Evolutionary conservation across 2,113 vertebrate species (phyloP), one percentile per base, ranked within the genome.

Genomic region (Clinocottus analis): DNA sequence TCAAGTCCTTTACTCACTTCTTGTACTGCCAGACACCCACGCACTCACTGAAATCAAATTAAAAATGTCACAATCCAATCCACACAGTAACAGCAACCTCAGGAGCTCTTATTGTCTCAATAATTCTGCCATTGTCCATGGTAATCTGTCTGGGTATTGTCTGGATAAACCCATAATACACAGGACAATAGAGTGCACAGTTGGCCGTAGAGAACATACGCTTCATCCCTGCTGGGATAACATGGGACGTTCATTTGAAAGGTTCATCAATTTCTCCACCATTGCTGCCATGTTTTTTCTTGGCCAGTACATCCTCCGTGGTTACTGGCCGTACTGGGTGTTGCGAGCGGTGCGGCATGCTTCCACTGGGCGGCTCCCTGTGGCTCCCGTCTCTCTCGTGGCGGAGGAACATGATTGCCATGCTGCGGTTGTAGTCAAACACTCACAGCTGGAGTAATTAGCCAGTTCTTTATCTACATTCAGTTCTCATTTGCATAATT

Each of bases 121-220:
- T 88, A 85, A 89, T 90, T 87, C 84, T 81, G 53, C 25, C 74
- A 73, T 86, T 91, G 88, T 86, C 74, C 58, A 27, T 10, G 2
- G 51, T 90, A 88, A 90, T 90, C 83, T 86, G 82, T 84, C 82
- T 77, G 51, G 17, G 21, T 85, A 87, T 83, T 87, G 83, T 89
- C 61, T 67, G 64, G 16, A 79, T 87, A 70, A 85, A 80, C 85
- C 83, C 80, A 75, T 75, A 72, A 85, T 39, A 81, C 80, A 43
- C 60, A 64, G 68, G 83, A 86, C 71, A 89, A 88, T 72, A 53
- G 80, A 64, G 73, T 1, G 23, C 78, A 58, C 82, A 61, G 66
- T 3, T 69, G 80, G 67, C 58, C 37, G 13, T n/a, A 61, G 39
- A 59, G 77, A 76, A 81, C 59, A 76, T 66, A 49, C 14, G 72